Conservation (phyloP, 2,113 vertebrate species). For the Cochlearius cochlearius region DNA sequence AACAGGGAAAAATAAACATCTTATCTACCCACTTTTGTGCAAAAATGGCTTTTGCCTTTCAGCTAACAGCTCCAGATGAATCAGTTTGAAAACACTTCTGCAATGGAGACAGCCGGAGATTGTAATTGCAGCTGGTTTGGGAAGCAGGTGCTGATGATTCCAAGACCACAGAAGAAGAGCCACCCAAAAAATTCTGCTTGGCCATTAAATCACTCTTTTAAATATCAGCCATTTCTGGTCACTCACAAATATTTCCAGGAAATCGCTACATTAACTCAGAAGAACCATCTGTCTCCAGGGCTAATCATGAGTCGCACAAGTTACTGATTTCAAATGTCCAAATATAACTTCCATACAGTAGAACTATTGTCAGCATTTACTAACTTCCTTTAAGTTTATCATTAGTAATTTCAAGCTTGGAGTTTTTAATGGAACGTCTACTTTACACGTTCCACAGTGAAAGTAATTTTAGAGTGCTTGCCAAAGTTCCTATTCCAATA, state of each 20-base stretch:
- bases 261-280: background rate
- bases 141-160: background rate
- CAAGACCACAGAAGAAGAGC: background rate
- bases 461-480: background rate
- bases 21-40: background rate
- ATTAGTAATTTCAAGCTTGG: background rate
- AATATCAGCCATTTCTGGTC: background rate
- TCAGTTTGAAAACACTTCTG: background rate
- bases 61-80: background rate
- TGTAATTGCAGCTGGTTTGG: background rate
- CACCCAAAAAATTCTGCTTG: background rate
- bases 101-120: background rate
- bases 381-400: constrained; percentile 8
- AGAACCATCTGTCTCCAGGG: background rate
- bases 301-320: background rate
- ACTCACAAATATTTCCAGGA: constrained; percentile 23
- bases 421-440: background rate
- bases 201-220: background rate
- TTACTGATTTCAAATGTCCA: constrained; percentile 2
- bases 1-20: background rate
- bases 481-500: background rate
- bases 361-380: background rate
- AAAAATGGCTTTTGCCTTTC: background rate
- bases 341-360: background rate
- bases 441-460: background rate